A percentile compares a stretch with the other conserved stretches of the same genome.
Conservation (phyloP, 2,797 vertebrate genomes). For the Molossus molossus region DNA sequence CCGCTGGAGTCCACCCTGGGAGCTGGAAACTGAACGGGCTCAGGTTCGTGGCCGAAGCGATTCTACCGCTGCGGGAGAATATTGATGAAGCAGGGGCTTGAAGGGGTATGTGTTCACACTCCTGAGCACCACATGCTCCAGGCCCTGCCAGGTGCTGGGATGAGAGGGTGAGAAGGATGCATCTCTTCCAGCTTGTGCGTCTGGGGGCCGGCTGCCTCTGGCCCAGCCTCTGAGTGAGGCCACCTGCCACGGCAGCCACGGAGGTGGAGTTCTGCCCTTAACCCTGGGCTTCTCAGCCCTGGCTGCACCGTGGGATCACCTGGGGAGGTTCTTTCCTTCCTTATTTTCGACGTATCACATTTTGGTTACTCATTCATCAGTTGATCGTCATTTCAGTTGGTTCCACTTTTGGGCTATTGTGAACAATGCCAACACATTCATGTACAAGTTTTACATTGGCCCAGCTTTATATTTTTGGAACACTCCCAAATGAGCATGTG, state of each 20-base stretch:
- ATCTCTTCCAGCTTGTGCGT: accelerated
- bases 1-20: not conserved
- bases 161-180: accelerated
- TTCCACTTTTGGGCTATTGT: not conserved
- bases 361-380: not conserved
- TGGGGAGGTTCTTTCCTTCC: too few relatives aligned
- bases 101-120: accelerated
- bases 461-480: not conserved
- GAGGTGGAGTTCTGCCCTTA: not conserved
- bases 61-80: accelerated
- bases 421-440: not conserved
- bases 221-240: not conserved
- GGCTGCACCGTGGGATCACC: not conserved
- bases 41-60: not conserved
- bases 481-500: not conserved
- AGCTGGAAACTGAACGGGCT: not conserved
- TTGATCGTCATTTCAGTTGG: not conserved
- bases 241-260: not conserved
- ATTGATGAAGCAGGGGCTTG: not conserved
- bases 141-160: not conserved
- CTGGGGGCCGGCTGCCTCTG: not conserved
- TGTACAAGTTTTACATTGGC: not conserved
- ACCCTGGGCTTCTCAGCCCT: not conserved
- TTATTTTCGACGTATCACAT: not conserved
- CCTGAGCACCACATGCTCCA: not conserved